phyloP scores from a whole-genome alignment of 2,797 vertebrate species.

The Peromyscus nudipes region DNA sequence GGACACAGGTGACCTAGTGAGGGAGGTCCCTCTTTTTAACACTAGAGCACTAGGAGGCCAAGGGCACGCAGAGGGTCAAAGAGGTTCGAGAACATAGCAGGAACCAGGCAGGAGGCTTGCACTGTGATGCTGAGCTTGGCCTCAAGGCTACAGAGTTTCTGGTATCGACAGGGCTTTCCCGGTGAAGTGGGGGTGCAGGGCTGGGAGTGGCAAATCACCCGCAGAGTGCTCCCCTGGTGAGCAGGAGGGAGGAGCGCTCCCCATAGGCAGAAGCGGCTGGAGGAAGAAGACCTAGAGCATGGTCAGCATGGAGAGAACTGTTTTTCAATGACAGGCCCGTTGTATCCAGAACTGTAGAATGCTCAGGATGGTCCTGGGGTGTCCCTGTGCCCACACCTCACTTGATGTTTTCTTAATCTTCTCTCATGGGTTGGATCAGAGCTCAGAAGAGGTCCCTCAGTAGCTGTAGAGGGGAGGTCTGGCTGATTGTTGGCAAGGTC shows the following conservation, averaged over 20 bases:
- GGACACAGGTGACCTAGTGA: background rate
- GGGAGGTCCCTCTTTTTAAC: background rate
- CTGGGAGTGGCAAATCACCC: background rate
- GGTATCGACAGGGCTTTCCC: no score
- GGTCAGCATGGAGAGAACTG: background rate
- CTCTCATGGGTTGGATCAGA: background rate
- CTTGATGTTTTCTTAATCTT: background rate
- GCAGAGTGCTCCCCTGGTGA: background rate
- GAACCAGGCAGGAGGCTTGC: no score
- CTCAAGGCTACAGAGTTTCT: background rate
- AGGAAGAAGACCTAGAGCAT: background rate
- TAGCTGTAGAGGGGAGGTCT: background rate
- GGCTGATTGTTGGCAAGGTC: background rate
- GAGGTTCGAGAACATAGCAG: background rate
- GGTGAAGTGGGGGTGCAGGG: background rate
- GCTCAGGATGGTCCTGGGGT: background rate
- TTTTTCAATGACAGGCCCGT: background rate
- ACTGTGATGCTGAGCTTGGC: background rate
- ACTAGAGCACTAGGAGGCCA: background rate
- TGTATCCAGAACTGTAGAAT: fast-evolving
- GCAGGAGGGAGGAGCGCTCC: fast-evolving
- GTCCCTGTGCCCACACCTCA: no score
- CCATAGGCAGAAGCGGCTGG: background rate
- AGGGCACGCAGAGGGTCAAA: background rate
- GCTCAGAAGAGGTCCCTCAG: background rate